phyloP scores from a whole-genome alignment of 37 sponge, comb jelly and placozoan genomes.

The Tethya wilhelma region DNA sequence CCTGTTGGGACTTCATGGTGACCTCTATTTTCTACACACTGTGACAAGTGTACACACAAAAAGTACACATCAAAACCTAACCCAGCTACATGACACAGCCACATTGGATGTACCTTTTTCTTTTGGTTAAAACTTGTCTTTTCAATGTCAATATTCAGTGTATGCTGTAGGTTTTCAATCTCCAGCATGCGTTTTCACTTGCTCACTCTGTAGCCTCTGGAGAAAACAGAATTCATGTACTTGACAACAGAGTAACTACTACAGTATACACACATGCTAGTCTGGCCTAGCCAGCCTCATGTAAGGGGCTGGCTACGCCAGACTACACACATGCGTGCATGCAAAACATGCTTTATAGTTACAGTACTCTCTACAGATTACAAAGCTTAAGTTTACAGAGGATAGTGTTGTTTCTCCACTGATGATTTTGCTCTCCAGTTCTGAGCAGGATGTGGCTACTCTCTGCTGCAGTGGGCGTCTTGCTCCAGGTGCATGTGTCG shows the following conservation, averaged over 20 bases:
- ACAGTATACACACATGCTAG: too few species aligned
- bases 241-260: too few species aligned
- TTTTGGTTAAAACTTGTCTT: conserved; percentile 40
- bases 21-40: conserved; percentile 51
- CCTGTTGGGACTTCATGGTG: conserved; percentile 36
- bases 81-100: not conserved
- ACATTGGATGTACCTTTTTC: conserved; percentile 53
- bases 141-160: conserved; percentile 64
- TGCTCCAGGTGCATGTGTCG: conserved; percentile 20
- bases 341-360: too few species aligned
- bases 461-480: conserved; percentile 16
- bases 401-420: conserved; percentile 24
- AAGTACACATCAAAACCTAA: not conserved
- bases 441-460: conserved; percentile 27
- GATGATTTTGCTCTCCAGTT: conserved; percentile 30
- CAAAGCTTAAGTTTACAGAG: conserved; percentile 38
- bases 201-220: conserved; percentile 55
- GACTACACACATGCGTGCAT: too few species aligned
- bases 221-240: too few species aligned
- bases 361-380: too few species aligned
- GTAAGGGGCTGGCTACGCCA: too few species aligned
- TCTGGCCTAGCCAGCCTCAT: too few species aligned
- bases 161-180: conserved; percentile 41
- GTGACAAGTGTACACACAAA: not conserved
- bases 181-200: conserved; percentile 61